phyloP scores from a whole-genome alignment of 2,888 invertebrate genomes.

The Ecliptopera silaceata region DNA sequence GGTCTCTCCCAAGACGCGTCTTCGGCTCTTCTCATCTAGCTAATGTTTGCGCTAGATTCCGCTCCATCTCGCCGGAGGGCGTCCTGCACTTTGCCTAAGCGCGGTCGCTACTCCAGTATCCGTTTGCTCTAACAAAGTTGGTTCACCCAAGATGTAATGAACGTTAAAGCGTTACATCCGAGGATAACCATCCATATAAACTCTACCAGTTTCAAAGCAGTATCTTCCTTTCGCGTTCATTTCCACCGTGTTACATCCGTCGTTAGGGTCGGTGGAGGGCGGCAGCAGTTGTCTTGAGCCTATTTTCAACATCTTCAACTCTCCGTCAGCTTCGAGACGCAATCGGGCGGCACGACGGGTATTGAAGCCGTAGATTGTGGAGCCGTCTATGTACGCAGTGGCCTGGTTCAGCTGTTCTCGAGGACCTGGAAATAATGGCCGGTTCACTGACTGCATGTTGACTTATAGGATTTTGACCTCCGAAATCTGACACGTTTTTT shows the following conservation, averaged over 20 bases:
- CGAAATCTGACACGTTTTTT: background rate
- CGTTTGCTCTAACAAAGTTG: too few species aligned
- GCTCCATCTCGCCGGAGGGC: too few species aligned
- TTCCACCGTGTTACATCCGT: slow-evolving; percentile 89
- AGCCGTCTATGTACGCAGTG: slow-evolving; percentile 92
- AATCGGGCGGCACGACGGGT: slow-evolving; percentile 73
- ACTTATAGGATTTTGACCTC: background rate
- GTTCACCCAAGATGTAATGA: too few species aligned
- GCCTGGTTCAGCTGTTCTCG: slow-evolving; percentile 94
- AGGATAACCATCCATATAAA: too few species aligned
- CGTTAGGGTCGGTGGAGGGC: slow-evolving; percentile 85
- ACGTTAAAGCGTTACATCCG: too few species aligned
- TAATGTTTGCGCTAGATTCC: too few species aligned
- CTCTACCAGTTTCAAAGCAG: slow-evolving; percentile 89
- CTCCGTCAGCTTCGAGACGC: slow-evolving; percentile 81
- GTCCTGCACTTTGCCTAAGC: too few species aligned
- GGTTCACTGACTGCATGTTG: background rate
- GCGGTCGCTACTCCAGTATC: too few species aligned
- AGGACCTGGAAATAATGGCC: slow-evolving; percentile 77
- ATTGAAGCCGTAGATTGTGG: slow-evolving; percentile 89
- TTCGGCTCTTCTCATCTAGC: too few species aligned
- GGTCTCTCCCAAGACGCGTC: too few species aligned
- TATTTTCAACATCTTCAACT: slow-evolving; percentile 85
- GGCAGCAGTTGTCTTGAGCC: slow-evolving; percentile 88
- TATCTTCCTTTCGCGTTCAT: slow-evolving; percentile 88